Base-by-base conservation (phyloP, 2,797 vertebrate species). In the Pampus argenteus region DNA sequence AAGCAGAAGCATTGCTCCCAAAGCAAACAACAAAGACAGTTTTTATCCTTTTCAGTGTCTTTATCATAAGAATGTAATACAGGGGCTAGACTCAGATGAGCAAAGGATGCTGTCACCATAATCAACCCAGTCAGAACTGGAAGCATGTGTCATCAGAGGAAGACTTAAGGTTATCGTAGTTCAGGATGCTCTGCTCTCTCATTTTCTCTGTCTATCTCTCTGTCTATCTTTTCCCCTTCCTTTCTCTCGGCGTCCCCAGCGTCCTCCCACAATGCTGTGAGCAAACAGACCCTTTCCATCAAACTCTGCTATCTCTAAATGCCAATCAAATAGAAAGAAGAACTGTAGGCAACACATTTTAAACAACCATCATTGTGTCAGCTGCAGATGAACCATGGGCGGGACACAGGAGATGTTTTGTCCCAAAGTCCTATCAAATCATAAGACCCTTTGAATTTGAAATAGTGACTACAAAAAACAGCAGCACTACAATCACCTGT, bases 121-220 rank as follows among this genome's bases (percentile, higher is more conserved):
- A 78, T 79, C 70, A 76, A 38, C 63, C 59, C 55, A 57, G 52
- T 70, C 80, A 70, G 69, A 80, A 72, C 87, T 49, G 75, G 74
- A 60, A 57, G 60, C 66, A 57, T 74, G 74, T 86, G 86, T 91
- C 87, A 86, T 85, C 73, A 70, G 64, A 73, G 11, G 76, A 79
- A 73, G 79, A 81, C 74, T 64, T 71, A 47, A 77, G 84, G 78
- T 87, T 73, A 79, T 84, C 73, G 1, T 50, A 57, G 81, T 86
- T 84, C 74, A 75, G 61, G 65, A 77, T 54, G 60, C 64, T 80
- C 67, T 61, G 54, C 70, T 58, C n/a, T n/a, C n/a, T n/a, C 20
- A 66, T 74, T 78, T 73, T 60, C 18, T 78, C 74, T 54, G 65
- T 78, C 75, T 57, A 49, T 78, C 52, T 45, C 29, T 42, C 17